Conservation (phyloP, 2,113 vertebrate genomes). For the Smithornis capensis region DNA sequence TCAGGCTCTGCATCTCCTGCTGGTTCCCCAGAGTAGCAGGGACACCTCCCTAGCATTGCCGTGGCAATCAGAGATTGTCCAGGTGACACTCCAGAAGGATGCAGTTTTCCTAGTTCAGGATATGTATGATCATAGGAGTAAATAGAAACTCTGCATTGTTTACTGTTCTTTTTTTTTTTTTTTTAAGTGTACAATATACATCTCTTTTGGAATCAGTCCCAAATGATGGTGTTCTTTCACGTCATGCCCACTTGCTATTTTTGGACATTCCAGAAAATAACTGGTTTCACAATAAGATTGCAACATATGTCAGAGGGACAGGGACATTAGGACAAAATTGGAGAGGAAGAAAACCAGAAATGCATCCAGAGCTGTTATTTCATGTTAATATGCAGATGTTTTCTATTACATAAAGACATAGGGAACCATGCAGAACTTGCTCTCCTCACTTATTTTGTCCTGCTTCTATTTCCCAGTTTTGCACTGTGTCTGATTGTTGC, state of each 20-base stretch:
- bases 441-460: not conserved
- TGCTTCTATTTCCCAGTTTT: not conserved
- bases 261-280: constrained; percentile 22
- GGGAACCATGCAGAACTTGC: not conserved
- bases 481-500: not conserved
- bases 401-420: not conserved
- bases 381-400: constrained; percentile 37
- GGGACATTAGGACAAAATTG: not conserved
- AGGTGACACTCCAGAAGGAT: not conserved
- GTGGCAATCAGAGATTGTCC: not conserved
- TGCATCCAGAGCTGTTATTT: constrained; percentile 39
- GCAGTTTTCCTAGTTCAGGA: not conserved
- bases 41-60: not conserved
- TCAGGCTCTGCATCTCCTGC: not conserved
- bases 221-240: not conserved
- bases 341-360: not conserved
- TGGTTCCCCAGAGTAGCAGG: not conserved
- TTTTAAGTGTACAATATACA: not conserved
- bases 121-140: not conserved
- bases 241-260: constrained; percentile 34
- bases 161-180: not conserved
- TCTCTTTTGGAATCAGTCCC: not conserved
- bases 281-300: constrained; percentile 25
- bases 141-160: not conserved
- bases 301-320: not conserved